A percentile compares a stretch with the other conserved stretches of the same genome.
Evolutionary conservation across 2,888 invertebrate genomes (phyloP).

Genomic region (Chrysomela aeneicollis): DNA sequence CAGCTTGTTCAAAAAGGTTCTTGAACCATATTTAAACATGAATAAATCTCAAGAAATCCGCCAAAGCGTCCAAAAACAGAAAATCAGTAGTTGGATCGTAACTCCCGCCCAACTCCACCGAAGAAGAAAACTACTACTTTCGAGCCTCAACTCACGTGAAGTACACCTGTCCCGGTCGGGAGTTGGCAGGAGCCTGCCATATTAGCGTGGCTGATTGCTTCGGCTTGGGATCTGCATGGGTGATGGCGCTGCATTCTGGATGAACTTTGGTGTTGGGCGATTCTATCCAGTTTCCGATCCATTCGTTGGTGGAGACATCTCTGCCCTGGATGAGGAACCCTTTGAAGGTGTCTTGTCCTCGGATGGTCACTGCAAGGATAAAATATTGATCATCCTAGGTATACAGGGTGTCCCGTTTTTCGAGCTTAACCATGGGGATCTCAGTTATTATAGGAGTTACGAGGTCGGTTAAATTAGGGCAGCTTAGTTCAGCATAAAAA

Average conservation of each 20-base stretch:
- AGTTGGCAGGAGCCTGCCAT: slow-evolving; percentile 77
- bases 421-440: too few species aligned
- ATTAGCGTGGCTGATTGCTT: slow-evolving; percentile 76
- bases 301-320: slow-evolving; percentile 73
- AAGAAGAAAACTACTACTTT: too few species aligned
- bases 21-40: too few species aligned
- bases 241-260: slow-evolving; percentile 81
- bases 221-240: slow-evolving; percentile 79
- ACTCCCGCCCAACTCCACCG: too few species aligned
- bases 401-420: neutral
- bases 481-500: too few species aligned
- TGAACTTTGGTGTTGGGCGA: slow-evolving; percentile 79
- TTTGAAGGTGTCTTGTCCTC: slow-evolving; percentile 68
- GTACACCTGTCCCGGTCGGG: slow-evolving; percentile 72
- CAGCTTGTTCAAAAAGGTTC: too few species aligned
- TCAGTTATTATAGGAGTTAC: too few species aligned
- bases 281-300: slow-evolving; percentile 79
- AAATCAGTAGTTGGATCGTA: too few species aligned
- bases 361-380: slow-evolving; percentile 51
- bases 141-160: slow-evolving; percentile 74
- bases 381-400: neutral
- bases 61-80: too few species aligned
- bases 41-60: too few species aligned
- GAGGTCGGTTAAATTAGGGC: too few species aligned
- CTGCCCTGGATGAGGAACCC: slow-evolving; percentile 88